A percentile compares a stretch with the other conserved stretches of the same genome.
Conservation (phyloP, 2,797 vertebrate species). For the Alca torda region DNA sequence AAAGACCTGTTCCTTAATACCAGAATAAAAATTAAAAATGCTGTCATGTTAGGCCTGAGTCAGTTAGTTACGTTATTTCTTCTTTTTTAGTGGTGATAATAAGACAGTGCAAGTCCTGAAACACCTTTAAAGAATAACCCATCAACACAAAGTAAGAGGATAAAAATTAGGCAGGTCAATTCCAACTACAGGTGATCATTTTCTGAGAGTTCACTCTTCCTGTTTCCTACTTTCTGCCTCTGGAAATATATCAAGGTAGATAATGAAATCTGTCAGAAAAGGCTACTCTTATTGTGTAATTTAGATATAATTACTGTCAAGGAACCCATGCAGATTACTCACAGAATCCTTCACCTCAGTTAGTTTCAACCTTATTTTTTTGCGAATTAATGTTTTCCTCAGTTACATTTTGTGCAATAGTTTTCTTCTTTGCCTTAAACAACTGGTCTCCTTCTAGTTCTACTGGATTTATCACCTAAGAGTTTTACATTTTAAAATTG, state of each 20-base stretch:
- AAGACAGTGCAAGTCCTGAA: background rate
- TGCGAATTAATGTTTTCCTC: background rate
- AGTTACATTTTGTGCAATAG: background rate
- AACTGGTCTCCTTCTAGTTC: background rate
- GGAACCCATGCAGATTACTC: background rate
- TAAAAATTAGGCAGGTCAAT: background rate
- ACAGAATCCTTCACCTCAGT: background rate
- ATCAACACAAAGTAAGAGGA: background rate
- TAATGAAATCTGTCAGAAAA: background rate
- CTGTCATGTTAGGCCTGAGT: slow-evolving; percentile 2
- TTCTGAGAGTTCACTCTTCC: background rate
- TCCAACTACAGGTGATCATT: background rate
- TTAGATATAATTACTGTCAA: background rate
- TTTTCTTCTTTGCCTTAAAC: background rate
- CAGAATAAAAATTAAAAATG: slow-evolving; percentile 7
- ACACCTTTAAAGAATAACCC: background rate
- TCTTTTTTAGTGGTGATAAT: background rate
- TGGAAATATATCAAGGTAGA: background rate
- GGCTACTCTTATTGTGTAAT: background rate
- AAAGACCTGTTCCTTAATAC: background rate
- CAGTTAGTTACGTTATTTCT: background rate
- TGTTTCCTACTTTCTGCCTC: background rate
- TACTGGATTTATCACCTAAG: background rate
- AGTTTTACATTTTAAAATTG: background rate
- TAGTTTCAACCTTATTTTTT: background rate